Conservation (phyloP, 2,113 vertebrate species). For the Gymnocephalus cernua region DNA sequence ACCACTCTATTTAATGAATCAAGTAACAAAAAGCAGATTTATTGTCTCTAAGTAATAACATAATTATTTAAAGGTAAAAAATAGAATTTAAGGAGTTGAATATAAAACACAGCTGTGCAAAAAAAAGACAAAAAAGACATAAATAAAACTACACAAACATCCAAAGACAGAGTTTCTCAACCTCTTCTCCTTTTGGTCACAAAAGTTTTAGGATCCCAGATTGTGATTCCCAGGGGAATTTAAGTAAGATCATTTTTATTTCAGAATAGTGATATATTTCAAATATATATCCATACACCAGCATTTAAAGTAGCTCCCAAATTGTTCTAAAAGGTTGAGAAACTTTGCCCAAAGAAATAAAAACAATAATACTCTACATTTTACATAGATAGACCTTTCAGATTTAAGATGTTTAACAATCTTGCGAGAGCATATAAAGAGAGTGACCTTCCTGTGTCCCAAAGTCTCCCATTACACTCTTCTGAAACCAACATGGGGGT, state of each 20-base stretch:
- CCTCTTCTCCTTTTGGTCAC: conserved; percentile 16
- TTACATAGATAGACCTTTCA: conserved; percentile 57
- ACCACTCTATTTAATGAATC: conserved; percentile 69
- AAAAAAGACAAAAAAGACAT: conserved; percentile 9
- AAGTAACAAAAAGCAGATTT: conserved; percentile 59
- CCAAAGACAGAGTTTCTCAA: conserved; percentile 52
- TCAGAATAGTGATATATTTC: neutral
- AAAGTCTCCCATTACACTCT: neutral
- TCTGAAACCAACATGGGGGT: conserved; percentile 31
- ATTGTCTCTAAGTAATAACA: conserved; percentile 51
- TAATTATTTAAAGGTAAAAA: conserved; percentile 66
- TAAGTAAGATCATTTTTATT: neutral
- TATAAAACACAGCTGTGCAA: conserved; percentile 69
- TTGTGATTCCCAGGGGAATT: neutral
- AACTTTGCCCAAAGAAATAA: conserved; percentile 36
- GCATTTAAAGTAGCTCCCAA: conserved; percentile 8
- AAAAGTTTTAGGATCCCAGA: neutral
- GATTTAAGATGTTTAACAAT: conserved; percentile 43
- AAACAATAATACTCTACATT: conserved; percentile 44
- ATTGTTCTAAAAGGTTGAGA: conserved; percentile 46
- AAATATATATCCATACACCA: neutral
- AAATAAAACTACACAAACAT: conserved; percentile 12
- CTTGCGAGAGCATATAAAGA: conserved; percentile 31
- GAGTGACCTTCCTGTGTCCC: neutral
- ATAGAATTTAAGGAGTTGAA: conserved; percentile 73